Conservation (phyloP, 2,888 invertebrate species). For the Melinaea marsaeus region DNA sequence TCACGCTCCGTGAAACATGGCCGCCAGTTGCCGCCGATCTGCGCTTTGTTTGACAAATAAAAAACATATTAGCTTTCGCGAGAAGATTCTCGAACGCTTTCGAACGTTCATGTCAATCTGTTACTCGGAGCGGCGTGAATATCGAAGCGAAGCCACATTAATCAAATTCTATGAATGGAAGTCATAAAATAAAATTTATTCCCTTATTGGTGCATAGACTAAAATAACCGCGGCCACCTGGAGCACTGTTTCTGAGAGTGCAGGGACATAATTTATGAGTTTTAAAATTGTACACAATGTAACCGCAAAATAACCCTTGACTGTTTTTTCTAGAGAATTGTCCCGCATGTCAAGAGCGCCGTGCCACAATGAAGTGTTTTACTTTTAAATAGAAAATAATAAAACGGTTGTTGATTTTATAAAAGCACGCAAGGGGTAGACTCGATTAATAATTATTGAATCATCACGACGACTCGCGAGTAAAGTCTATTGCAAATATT, state of each 20-base stretch:
- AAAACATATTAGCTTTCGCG: constrained; percentile 17
- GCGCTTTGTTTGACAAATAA: constrained; percentile 18
- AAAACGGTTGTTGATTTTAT: constrained; percentile 9
- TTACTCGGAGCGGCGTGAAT: constrained; percentile 22
- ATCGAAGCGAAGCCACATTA: constrained; percentile 45
- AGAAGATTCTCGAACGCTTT: constrained; percentile 13
- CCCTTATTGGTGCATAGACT: constrained; percentile 65
- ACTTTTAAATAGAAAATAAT: constrained; percentile 27
- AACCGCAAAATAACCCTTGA: constrained; percentile 73
- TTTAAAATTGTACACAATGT: constrained; percentile 59
- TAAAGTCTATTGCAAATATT: too few relatives aligned
- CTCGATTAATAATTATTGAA: neutral
- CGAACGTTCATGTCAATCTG: constrained; percentile 15
- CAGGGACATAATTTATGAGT: constrained; percentile 64
- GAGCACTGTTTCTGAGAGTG: constrained; percentile 57
- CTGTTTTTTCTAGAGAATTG: constrained; percentile 60
- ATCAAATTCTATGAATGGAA: constrained; percentile 63
- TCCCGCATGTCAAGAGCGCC: constrained; percentile 50
- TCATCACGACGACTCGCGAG: neutral
- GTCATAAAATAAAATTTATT: constrained; percentile 68
- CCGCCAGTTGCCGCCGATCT: constrained; percentile 57
- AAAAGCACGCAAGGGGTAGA: neutral
- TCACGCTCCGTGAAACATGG: constrained; percentile 66
- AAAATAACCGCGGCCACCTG: constrained; percentile 73
- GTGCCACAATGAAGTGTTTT: constrained; percentile 34